Percentiles rank a stretch among this genome's conserved stretches.
phyloP scores from a whole-genome alignment of 2,797 vertebrate genomes.

The Melanogrammus aeglefinus region DNA sequence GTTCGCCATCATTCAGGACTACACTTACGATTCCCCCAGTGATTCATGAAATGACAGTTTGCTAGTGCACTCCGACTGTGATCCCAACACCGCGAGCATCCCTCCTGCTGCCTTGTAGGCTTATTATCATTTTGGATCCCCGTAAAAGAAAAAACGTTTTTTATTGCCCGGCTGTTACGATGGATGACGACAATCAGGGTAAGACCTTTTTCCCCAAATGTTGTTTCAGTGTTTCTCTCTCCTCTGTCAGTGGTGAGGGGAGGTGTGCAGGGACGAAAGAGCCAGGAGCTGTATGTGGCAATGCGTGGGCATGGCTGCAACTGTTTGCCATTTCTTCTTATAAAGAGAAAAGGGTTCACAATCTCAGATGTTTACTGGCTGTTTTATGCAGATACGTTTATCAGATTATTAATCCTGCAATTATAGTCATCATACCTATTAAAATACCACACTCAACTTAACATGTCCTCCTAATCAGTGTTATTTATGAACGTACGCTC shows the following conservation, averaged over 20 bases:
- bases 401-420: neutral
- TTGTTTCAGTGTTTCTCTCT: neutral
- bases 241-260: neutral
- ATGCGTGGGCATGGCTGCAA: neutral
- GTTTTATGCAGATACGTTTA: neutral
- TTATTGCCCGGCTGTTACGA: neutral
- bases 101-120: neutral
- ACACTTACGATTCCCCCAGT: neutral
- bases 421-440: neutral
- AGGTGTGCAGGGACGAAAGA: neutral
- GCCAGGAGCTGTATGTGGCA: neutral
- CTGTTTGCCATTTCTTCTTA: neutral
- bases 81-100: neutral
- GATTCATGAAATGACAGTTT: neutral
- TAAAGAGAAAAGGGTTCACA: neutral
- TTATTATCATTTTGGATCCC: neutral
- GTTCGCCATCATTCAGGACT: neutral
- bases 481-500: neutral
- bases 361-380: neutral
- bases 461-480: neutral
- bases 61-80: neutral
- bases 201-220: neutral
- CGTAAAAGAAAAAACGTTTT: neutral
- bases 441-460: neutral
- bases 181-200: conserved; percentile 2